Evolutionary conservation across 37 sponge, comb jelly and placozoan species (phyloP), one percentile per base, ranked within the genome.

Genomic region (Haliclona indistincta): DNA sequence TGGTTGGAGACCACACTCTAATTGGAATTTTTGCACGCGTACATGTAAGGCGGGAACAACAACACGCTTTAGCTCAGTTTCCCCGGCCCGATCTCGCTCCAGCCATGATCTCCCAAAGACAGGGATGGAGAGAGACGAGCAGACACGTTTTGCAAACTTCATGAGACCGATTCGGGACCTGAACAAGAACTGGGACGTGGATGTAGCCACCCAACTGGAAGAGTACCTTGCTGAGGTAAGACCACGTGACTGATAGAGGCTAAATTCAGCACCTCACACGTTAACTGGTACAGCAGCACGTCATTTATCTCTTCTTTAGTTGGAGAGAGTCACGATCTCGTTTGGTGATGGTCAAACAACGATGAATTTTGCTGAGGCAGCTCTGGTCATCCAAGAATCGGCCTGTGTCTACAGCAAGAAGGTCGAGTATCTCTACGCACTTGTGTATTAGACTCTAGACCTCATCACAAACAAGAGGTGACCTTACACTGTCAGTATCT

Each of bases 381-480:
- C 99, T 69, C 85, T 99, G 25, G 79, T 99, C 30, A 99, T 99
- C 41, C 99, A 99, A 52, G 99, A 97, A 17, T 93, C 94, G 25
- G 83, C 99, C 10, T 86, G 94, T 60, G 86, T 99, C n/a, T 99
- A 93, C 89, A 96, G 99, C 75, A 91, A 79, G 69, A 99, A 99
- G 82, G 99, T 95, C 26, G 97, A 96, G 80, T 90, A 96, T 52
- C 77, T 96, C 29, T 83, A 96, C 69, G 67, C 94, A 36, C 83
- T 96, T 30, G 97, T 96, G 30, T 93, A 90, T 60, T 91, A 96
- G 44, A 88, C 94, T 15, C 73, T 96, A 49, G 88, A 96, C 77
- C 85, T 96, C 54, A 63, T 96, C 10, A 45, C 88, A 56, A 93
- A 75, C 82, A 90, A 90, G 49, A 83, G 70, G 90, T n/a, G 51